These are phyloP conservation scores for Lepidochrysops patricia DNA, from an alignment of 2,888 invertebrate species.

Conservation along the genomic window DNA sequence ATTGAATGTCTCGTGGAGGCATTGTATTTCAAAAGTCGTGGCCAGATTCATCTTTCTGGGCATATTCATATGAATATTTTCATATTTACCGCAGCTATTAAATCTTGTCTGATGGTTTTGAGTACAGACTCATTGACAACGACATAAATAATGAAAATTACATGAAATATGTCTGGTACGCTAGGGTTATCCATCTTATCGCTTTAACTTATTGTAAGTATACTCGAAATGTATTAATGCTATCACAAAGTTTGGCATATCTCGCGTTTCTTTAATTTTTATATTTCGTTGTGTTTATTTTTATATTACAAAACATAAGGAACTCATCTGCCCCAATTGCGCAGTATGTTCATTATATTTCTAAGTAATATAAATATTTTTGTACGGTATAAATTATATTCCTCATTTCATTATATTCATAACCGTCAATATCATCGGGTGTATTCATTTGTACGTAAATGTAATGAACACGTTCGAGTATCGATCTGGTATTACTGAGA, in stretches of 20 bases:
- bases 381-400: not conserved
- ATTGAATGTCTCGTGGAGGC: conserved; percentile 45
- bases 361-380: no score
- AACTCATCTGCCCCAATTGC: no score
- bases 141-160: conserved; percentile 51
- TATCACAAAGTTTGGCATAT: not conserved
- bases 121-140: conserved; percentile 48
- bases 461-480: conserved; percentile 25
- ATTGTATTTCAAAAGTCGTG: conserved; percentile 67
- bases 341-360: no score
- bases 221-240: conserved; percentile 22
- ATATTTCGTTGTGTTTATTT: not conserved
- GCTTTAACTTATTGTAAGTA: conserved; percentile 37
- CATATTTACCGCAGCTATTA: conserved; percentile 57
- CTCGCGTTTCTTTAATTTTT: not conserved
- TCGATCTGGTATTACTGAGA: conserved; percentile 30
- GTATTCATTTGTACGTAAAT: conserved; percentile 19
- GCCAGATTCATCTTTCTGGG: conserved; percentile 60
- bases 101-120: conserved; percentile 59
- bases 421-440: not conserved
- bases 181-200: conserved; percentile 36
- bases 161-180: conserved; percentile 50
- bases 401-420: conserved; percentile 1
- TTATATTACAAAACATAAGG: no score
- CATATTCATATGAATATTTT: conserved; percentile 57